Evolutionary conservation across 2,113 vertebrate genomes (phyloP).

Genomic region (Caretta caretta): DNA sequence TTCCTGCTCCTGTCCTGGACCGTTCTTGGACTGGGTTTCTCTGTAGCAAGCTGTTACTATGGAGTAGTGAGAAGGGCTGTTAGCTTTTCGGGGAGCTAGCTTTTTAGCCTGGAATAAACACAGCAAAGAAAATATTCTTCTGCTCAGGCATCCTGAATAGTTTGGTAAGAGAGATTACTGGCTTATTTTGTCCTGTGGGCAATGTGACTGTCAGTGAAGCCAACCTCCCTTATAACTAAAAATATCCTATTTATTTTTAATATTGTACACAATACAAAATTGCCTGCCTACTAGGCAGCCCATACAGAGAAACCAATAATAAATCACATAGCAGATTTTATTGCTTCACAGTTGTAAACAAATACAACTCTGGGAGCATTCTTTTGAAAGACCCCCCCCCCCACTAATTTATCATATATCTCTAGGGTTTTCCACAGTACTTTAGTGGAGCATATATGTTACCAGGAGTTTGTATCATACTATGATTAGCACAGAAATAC

Average conservation of each 20-base stretch:
- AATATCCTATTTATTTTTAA: not conserved
- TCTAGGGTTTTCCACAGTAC: not conserved
- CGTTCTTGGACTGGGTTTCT: not conserved
- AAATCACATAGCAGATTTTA: not conserved
- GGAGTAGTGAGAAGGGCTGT: not conserved
- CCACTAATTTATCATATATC: not conserved
- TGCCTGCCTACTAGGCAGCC: not conserved
- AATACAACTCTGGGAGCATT: not conserved
- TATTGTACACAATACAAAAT: not conserved
- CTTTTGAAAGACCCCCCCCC: not conserved
- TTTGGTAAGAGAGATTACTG: not conserved
- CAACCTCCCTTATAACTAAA: not conserved
- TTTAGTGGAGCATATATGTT: not conserved
- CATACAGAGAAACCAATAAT: not conserved
- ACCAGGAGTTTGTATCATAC: not conserved
- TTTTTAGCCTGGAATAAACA: not conserved
- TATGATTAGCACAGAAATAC: not conserved
- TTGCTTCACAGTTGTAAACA: not conserved
- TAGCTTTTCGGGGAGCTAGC: fast-evolving
- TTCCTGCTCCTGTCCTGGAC: not conserved
- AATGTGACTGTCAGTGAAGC: not conserved
- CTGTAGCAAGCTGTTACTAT: not conserved
- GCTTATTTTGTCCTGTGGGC: not conserved
- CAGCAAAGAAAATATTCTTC: not conserved
- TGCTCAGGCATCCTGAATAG: not conserved